Base-by-base conservation (phyloP, 1,140 invertebrate genomes). In the Cotesia chilonis region DNA sequence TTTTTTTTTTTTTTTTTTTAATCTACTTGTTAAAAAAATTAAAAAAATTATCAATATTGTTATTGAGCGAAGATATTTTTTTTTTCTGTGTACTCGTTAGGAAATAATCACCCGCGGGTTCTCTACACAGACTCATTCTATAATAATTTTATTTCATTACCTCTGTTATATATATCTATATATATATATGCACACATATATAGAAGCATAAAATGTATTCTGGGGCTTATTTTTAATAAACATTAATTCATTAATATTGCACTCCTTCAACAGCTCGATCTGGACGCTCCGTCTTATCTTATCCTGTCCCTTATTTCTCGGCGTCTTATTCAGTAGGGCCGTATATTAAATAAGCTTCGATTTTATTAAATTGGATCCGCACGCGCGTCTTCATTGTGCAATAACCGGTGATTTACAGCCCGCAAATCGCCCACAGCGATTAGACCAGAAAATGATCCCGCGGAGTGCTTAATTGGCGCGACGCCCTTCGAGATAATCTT, bases 81-180 rank as follows among this genome's bases (percentile, higher is more conserved):
- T 28, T 28, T 28, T 28, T 28, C 28, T 3, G 28, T 28, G 28
- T 28, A 28, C 28, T 28, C 28, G 28, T 28, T 28, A 28, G 1
- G 0, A 28, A 28, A 28, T 28, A 28, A 28, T 28, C 28, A 28
- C 28, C 28, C 28, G 28, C 2, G 28, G 28, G 28, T 28, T 28
- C 28, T 28, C 28, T 28, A 28, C 28, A 28, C 28, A 28, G 28
- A 28, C 28, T 28, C 28, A 28, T 28, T 28, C 1, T 2, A 28
- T 28, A 28, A 28, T 77, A 72, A 81, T 81, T 81, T 80, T 78
- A 78, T 80, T 80, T 80, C 78, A 80, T 76, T 76, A 68, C 71
- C 61, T 47, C 12, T 61, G 38, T 47, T n/a, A 55, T 71, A 65
- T 51, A 28, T n/a, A n/a, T n/a, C n/a, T n/a, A 55, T 71, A 65